phyloP scores from a whole-genome alignment of 2,797 vertebrate genomes.

The Novumbra hubbsi region DNA sequence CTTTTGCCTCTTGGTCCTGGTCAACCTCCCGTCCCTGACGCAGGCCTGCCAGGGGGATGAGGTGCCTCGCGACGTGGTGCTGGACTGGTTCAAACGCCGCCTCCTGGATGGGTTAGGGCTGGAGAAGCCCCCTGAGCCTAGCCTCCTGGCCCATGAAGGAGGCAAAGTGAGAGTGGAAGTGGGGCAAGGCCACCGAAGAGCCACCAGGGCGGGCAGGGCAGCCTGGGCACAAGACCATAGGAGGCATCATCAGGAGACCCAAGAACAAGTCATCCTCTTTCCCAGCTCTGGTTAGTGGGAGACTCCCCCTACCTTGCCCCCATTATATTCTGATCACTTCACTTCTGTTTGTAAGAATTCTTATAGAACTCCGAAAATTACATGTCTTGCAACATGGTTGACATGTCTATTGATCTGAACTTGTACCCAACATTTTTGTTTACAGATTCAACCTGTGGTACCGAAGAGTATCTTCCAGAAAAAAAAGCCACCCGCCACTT shows the following conservation, averaged over 20 bases:
- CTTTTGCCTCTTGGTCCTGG: slow-evolving; percentile 45
- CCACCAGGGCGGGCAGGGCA: slow-evolving; percentile 30
- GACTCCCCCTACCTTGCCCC: background rate
- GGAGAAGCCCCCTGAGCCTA: slow-evolving; percentile 49
- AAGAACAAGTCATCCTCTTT: background rate
- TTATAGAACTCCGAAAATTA: background rate
- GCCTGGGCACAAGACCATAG: slow-evolving; percentile 27
- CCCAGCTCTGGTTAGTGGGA: slow-evolving; percentile 12
- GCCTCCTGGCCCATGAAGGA: background rate
- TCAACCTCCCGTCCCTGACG: slow-evolving; percentile 38
- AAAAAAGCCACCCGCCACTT: slow-evolving; percentile 58
- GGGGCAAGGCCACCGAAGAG: background rate
- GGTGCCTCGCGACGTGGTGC: slow-evolving; percentile 48
- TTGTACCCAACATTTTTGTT: background rate
- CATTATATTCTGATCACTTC: background rate
- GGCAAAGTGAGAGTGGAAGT: background rate
- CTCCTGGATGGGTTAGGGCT: slow-evolving; percentile 67
- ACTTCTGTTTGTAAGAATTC: background rate
- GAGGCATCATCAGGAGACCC: background rate
- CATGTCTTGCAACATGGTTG: background rate
- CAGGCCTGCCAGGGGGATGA: slow-evolving; percentile 47
- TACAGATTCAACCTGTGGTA: slow-evolving; percentile 71
- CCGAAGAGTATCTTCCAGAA: slow-evolving; percentile 42
- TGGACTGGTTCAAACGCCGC: slow-evolving; percentile 64
- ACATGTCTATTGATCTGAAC: background rate